Conservation (phyloP, 2,888 invertebrate genomes). For the Troides oblongomaculatus region DNA sequence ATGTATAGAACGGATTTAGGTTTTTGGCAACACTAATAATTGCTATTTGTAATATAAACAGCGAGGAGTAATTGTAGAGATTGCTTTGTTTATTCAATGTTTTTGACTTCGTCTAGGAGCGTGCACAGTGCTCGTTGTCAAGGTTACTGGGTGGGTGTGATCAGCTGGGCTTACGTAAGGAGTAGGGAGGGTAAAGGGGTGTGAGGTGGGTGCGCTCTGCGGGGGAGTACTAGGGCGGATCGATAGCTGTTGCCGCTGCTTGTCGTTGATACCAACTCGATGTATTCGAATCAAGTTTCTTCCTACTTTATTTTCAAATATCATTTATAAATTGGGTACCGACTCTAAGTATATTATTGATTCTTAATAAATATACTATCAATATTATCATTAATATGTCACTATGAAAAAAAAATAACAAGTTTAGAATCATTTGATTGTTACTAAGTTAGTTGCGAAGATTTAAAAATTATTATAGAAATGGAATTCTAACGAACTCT, state of each 20-base stretch:
- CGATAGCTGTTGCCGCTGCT: conserved; percentile 72
- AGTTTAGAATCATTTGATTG: no score
- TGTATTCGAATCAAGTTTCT: conserved; percentile 49
- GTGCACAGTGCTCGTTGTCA: conserved; percentile 69
- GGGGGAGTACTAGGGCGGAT: conserved; percentile 68
- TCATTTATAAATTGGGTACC: neutral
- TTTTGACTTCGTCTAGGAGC: conserved; percentile 41
- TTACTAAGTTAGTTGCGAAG: no score
- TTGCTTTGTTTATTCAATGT: conserved; percentile 37
- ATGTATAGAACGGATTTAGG: neutral
- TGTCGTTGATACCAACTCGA: conserved; percentile 52
- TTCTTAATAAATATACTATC: neutral
- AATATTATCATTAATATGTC: no score
- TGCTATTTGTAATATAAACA: neutral
- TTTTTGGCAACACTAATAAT: neutral
- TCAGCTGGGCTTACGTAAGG: conserved; percentile 79
- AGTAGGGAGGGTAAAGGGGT: conserved; percentile 50
- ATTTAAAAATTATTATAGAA: no score
- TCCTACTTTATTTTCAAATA: conserved; percentile 18
- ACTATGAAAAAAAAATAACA: no score
- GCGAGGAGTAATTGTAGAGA: conserved; percentile 3
- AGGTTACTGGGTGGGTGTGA: conserved; percentile 77
- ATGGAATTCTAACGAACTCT: no score
- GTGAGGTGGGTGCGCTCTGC: conserved; percentile 33
- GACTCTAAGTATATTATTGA: neutral